phyloP scores from a whole-genome alignment of 1,140 invertebrate species.

The Drosophila truncata region DNA sequence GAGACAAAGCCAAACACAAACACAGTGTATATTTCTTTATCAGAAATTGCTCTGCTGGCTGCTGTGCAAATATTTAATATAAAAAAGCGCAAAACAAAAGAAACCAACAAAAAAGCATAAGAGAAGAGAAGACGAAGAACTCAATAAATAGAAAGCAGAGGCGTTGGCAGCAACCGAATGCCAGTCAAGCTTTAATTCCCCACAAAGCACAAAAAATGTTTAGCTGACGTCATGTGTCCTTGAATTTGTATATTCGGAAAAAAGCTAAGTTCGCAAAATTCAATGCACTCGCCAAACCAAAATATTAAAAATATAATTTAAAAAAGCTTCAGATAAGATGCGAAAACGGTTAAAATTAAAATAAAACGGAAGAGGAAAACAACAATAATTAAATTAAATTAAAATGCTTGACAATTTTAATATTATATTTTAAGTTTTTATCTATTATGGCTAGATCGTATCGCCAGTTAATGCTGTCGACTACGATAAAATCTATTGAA shows the following conservation, averaged over 20 bases:
- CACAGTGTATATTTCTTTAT: constrained; percentile 70
- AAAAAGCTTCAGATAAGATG: constrained; percentile 39
- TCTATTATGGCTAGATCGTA: too few species aligned
- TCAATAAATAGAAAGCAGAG: constrained; percentile 58
- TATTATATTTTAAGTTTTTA: too few species aligned
- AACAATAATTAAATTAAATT: too few species aligned
- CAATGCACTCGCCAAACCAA: constrained; percentile 63
- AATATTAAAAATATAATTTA: constrained; percentile 1
- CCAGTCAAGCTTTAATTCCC: constrained; percentile 50
- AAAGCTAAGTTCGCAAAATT: constrained; percentile 76
- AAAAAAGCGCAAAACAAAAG: constrained; percentile 55
- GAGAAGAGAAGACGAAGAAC: constrained; percentile 29
- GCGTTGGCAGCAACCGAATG: constrained; percentile 47
- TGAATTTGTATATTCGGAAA: constrained; percentile 78
- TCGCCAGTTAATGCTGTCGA: too few species aligned
- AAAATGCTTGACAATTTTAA: too few species aligned
- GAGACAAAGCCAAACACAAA: constrained; percentile 2
- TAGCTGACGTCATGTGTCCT: constrained; percentile 83
- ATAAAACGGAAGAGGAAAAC: constrained; percentile 11
- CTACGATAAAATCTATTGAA: too few species aligned
- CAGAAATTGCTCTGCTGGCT: constrained; percentile 55
- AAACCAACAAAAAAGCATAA: constrained; percentile 44
- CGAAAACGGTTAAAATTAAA: constrained; percentile 33
- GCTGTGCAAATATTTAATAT: constrained; percentile 77
- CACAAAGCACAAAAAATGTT: constrained; percentile 62